Base-by-base conservation (phyloP, 2,888 invertebrate genomes). In the Caenorhabditis afra region DNA sequence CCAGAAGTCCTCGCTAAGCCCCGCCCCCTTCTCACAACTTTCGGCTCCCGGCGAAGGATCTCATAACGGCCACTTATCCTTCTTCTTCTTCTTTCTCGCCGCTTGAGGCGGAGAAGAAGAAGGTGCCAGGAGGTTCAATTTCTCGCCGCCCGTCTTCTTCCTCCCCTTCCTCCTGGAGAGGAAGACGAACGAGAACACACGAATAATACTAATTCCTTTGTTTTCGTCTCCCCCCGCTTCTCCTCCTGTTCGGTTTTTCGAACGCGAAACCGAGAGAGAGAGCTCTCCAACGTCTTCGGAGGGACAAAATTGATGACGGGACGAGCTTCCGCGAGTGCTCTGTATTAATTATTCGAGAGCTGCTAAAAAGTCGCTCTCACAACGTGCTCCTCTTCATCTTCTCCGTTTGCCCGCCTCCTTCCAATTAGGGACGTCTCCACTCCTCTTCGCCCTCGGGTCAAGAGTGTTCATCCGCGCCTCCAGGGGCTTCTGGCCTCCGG, bases 131-230 rank as follows among this genome's bases (percentile, higher is more conserved):
- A 35, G 53, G 53, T 53, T 53, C 53, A 53, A 53, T 53, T 53
- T 53, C 53, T 52, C 37, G 37, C 37, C 52, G 22, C 35, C 23
- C 23, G 23, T n/a, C n/a, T n/a, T n/a, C n/a, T n/a, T n/a, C n/a
- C n/a, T 29, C 29, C 53, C 16, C 14, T 35, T 53, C 35, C 8
- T 18, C 37, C 53, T 16, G 14, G 18, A 53, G 53, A 41, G 11
- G 12, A 41, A 41, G 18, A 22, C 39, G 22, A 11, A 14, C 41
- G 41, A 22, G 57, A 57, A 57, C 57, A 57, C 57, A 57, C 41
- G 57, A 39, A 57, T 57, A 57, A 57, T 57, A 57, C 57, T 57
- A 57, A 57, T 57, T 57, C 57, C 57, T 57, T 41, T 57, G 57
- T 57, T 57, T 57, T 57, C 14, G 57, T 57, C 12, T 3, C 23